phyloP scores from a whole-genome alignment of 2,797 vertebrate species.

The Hozukius guyotensis region DNA sequence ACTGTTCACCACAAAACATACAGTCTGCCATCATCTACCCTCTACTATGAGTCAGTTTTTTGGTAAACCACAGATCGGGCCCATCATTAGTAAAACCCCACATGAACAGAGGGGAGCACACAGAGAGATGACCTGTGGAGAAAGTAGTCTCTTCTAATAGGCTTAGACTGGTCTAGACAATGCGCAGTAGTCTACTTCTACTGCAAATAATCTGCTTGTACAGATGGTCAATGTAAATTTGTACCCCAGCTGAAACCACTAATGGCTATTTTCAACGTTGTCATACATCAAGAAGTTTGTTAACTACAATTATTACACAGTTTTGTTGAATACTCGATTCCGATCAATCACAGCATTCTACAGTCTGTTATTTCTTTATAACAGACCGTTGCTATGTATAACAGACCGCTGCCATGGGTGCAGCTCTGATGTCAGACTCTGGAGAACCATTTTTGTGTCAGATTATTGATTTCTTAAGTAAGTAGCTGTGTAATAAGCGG shows the following conservation, averaged over 20 bases:
- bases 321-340: no score
- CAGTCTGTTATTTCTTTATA: no score
- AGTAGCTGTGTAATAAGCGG: no score
- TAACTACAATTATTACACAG: background rate
- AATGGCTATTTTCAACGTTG: background rate
- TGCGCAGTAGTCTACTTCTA: constrained; percentile 21
- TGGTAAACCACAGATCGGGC: constrained; percentile 6
- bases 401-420: no score
- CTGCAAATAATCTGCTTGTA: constrained; percentile 42
- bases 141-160: constrained; percentile 68
- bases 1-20: background rate
- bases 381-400: no score
- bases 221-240: constrained; percentile 38
- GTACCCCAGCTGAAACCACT: background rate
- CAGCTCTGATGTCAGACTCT: no score
- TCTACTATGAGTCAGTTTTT: constrained; percentile 4
- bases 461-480: no score
- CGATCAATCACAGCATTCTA: no score
- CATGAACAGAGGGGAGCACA: constrained; percentile 15
- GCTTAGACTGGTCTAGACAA: constrained; percentile 61
- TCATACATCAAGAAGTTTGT: background rate
- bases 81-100: constrained; percentile 25
- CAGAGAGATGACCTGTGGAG: constrained; percentile 43
- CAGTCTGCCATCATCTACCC: background rate
- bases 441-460: no score